Evolutionary conservation across 2,888 invertebrate species (phyloP), one percentile per base, ranked within the genome.

Genomic region (Scaptomyza polygonia): DNA sequence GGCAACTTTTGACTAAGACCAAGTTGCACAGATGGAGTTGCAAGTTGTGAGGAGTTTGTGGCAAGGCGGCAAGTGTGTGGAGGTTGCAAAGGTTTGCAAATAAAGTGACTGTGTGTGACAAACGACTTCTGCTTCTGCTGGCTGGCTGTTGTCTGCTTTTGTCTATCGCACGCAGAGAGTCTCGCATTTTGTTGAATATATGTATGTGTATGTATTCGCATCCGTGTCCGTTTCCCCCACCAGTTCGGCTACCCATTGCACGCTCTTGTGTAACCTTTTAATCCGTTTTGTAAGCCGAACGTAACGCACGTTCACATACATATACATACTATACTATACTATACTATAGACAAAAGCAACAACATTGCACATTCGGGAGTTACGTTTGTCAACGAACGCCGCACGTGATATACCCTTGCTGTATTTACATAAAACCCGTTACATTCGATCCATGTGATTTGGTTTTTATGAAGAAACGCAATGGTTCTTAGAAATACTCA

Each of bases 221-320:
- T 67, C 61, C 81, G 75, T 65, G 71, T 64, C 62, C 70, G 67
- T 57, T 61, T 64, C 75, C 49, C 49, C 27, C 4, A 14, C 5
- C n/a, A 21, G 25, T 12, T 45, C 27, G 12, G 14, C 45, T 12
- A 32, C 12, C 12, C 32, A 5, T 32, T 78, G 87, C 82, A 87
- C 73, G 76, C 86, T 73, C 88, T 86, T 84, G 85, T 87, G 84
- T 83, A 89, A 89, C 86, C 89, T 89, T 89, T 89, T 89, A 89
- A 89, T 89, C 89, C 89, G 88, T 88, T 89, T 89, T 88, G 87
- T 88, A 89, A 89, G 87, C 90, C 88, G 81, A 84, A 85, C 85
- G 75, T 73, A 85, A 88, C 87, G 88, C 87, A 84, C 81, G 81
- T 78, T 84, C 65, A 65, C 74, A 86, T 77, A 65, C 69, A 77